These are phyloP conservation scores for Protonemura montana DNA, from an alignment of 2,888 invertebrate genomes.

Conservation along the genomic window DNA sequence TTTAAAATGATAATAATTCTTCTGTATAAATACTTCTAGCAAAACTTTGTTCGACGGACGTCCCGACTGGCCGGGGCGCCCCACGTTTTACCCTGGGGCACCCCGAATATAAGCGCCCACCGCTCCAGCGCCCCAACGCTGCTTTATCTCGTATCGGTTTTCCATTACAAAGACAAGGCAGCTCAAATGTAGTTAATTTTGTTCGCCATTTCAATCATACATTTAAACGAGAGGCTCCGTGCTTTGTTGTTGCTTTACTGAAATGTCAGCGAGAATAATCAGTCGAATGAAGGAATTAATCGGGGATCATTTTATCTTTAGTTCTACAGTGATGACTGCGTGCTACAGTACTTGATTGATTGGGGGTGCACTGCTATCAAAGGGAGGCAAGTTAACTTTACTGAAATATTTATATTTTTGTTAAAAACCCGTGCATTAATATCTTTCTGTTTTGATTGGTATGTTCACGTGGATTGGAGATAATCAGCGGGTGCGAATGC, in stretches of 20 bases:
- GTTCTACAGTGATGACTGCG: neutral
- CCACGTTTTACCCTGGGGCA: neutral
- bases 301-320: neutral
- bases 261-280: slow-evolving; percentile 17
- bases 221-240: neutral
- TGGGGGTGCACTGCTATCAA: no score
- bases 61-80: neutral
- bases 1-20: slow-evolving; percentile 20
- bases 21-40: neutral
- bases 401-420: no score
- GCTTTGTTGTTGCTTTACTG: slow-evolving; percentile 9
- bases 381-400: no score
- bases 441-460: neutral
- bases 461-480: neutral
- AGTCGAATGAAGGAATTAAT: neutral
- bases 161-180: slow-evolving; percentile 23
- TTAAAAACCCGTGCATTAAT: neutral
- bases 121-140: neutral
- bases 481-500: neutral
- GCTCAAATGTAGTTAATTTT: slow-evolving; percentile 31
- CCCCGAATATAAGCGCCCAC: neutral
- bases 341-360: no score
- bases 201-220: slow-evolving; percentile 32
- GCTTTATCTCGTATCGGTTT: slow-evolving; percentile 13
- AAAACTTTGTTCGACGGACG: slow-evolving; percentile 14